A percentile compares a stretch with the other conserved stretches of the same genome.
These are phyloP conservation scores for Netelia melanura DNA, from an alignment of 2,888 invertebrate genomes.

Conservation along the genomic window DNA sequence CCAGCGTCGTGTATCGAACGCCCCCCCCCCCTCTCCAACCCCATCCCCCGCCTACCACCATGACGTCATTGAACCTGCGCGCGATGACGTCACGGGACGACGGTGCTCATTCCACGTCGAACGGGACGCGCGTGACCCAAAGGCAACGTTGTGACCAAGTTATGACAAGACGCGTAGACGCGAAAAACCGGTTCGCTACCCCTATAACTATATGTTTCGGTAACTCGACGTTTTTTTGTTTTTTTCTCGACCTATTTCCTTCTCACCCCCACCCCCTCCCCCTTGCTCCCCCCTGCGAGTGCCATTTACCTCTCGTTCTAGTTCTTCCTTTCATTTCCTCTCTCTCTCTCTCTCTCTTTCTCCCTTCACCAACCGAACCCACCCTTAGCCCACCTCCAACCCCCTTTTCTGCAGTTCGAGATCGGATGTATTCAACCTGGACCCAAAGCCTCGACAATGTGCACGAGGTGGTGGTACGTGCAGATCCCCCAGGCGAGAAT, in stretches of 20 bases:
- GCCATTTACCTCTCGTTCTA: neutral
- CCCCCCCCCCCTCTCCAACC: conserved; percentile 38
- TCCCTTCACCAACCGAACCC: neutral
- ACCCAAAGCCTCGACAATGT: neutral
- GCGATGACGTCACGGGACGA: conserved; percentile 78
- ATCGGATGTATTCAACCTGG: neutral
- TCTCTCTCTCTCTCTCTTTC: neutral
- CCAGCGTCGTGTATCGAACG: conserved; percentile 79
- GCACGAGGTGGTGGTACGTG: too few species aligned
- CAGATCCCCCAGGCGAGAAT: neutral
- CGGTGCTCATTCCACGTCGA: conserved; percentile 44
- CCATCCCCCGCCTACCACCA: conserved; percentile 37
- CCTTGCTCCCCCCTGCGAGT: neutral
- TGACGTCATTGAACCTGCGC: conserved; percentile 81
- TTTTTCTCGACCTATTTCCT: neutral
- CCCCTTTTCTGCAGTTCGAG: too few species aligned
- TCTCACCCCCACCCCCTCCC: neutral
- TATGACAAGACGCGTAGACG: conserved; percentile 14
- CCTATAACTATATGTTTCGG: neutral
- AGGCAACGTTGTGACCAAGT: neutral
- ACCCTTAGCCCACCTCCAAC: too few species aligned
- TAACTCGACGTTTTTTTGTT: neutral
- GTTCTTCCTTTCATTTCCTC: neutral
- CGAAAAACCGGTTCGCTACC: neutral
- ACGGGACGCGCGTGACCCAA: conserved; percentile 19